phyloP scores from a whole-genome alignment of 2,888 invertebrate species.

The Pammene fasciana region DNA sequence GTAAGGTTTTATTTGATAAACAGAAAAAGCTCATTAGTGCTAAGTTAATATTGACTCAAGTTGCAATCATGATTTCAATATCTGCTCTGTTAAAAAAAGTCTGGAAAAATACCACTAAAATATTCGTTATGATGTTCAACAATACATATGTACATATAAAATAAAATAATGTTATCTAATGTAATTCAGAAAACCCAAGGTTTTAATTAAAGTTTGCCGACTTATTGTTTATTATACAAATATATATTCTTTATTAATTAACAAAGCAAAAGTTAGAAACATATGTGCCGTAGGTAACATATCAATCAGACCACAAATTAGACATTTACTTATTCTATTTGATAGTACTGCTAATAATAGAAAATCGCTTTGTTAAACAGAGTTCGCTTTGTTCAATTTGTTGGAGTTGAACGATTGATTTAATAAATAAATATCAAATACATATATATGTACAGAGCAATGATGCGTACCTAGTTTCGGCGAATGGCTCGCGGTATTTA shows the following conservation, averaged over 20 bases:
- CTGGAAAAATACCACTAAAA: background rate
- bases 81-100: too few species aligned
- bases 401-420: background rate
- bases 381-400: background rate
- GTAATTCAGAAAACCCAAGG: background rate
- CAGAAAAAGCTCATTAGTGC: slow-evolving; percentile 4
- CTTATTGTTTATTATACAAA: too few species aligned
- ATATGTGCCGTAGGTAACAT: too few species aligned
- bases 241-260: too few species aligned
- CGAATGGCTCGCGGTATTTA: too few species aligned
- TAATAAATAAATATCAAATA: background rate
- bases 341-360: slow-evolving; percentile 9
- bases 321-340: slow-evolving; percentile 18
- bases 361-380: slow-evolving; percentile 10
- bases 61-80: background rate
- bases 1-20: too few species aligned
- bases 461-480: too few species aligned
- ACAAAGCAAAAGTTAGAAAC: too few species aligned
- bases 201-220: background rate
- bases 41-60: slow-evolving; percentile 1
- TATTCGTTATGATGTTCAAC: background rate
- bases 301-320: too few species aligned
- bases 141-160: background rate
- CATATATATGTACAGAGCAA: too few species aligned
- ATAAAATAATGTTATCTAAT: background rate